Base-by-base conservation (phyloP, 2,888 invertebrate species). In the Cosmopolites sordidus region DNA sequence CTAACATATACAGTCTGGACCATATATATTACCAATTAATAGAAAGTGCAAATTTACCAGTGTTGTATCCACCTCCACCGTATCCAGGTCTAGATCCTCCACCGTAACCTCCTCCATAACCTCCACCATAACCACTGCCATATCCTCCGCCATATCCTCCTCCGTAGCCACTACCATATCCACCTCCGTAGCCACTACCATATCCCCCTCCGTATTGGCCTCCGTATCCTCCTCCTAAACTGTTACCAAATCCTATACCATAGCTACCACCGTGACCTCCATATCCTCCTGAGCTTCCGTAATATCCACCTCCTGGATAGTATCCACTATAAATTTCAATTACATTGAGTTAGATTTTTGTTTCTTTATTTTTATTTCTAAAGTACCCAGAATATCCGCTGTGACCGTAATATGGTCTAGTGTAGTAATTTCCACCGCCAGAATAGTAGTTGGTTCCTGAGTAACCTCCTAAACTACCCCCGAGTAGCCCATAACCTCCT, bases 401-500 rank as follows among this genome's bases (percentile, higher is more conserved):
- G 5, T 16, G 17, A 12, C 39, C 22, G 42, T 53, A 56, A 37
- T 51, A 56, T 2, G 52, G 53, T 30, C 37, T 39, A 2, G 40
- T 47, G 33, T 53, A 50, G 18, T 49, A 50, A 16, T 15, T 52
- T 14, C 39, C 45, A 15, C 52, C 48, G 5, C 6, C 27, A 6
- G 37, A 46, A 11, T 47, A 47, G 9, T 45, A 52, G 4, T 45
- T 50, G 9, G 48, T 46, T 1, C 48, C 33, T 16, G n/a, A 12
- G 6, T 29, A 39, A 16, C 44, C 29, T 16, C 43, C 37, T 6
- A 38, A 22, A 29, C 38, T 22, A 15, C 42, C 27, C 4, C 53
- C 53, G 4, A 60, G 43, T 3, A 60, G 56, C 2, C 60, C 60
- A 15, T 59, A 60, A 11, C 60, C 60, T 8, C 58, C 57, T 12